phyloP scores from a whole-genome alignment of 2,113 vertebrate species.

The Pampusana beccarii region DNA sequence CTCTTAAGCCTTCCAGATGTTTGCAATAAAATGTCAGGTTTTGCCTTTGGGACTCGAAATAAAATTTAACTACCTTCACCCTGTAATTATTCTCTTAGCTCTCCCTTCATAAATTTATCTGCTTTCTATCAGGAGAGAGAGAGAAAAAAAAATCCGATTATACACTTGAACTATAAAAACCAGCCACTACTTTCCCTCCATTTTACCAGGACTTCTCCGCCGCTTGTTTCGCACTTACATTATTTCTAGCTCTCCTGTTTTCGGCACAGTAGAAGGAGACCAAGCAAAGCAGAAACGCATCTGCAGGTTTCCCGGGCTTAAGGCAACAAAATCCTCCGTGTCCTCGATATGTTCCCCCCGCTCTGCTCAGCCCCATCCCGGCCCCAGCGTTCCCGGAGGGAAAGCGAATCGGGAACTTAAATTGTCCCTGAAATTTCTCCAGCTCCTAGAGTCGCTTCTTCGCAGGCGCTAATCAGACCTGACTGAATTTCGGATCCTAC shows the following conservation, averaged over 20 bases:
- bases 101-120: constrained; percentile 83
- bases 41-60: constrained; percentile 83
- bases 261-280: neutral
- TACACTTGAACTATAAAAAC: constrained; percentile 17
- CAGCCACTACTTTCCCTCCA: constrained; percentile 23
- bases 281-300: neutral
- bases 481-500: constrained; percentile 30
- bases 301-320: neutral
- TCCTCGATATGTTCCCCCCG: neutral
- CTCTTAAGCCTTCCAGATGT: constrained; percentile 80
- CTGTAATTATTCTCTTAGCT: constrained; percentile 84
- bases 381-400: neutral
- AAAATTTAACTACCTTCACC: constrained; percentile 84
- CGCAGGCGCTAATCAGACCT: neutral
- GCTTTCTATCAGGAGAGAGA: constrained; percentile 74
- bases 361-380: neutral
- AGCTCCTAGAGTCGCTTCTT: neutral
- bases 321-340: neutral
- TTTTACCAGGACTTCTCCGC: neutral
- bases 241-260: constrained; percentile 1
- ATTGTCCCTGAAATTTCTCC: neutral
- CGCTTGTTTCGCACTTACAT: neutral
- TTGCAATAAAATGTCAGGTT: constrained; percentile 84
- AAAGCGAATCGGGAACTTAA: neutral
- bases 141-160: constrained; percentile 40